Base-by-base conservation (phyloP, 2,888 invertebrate genomes). In the Xanthostigma xanthostigma region DNA sequence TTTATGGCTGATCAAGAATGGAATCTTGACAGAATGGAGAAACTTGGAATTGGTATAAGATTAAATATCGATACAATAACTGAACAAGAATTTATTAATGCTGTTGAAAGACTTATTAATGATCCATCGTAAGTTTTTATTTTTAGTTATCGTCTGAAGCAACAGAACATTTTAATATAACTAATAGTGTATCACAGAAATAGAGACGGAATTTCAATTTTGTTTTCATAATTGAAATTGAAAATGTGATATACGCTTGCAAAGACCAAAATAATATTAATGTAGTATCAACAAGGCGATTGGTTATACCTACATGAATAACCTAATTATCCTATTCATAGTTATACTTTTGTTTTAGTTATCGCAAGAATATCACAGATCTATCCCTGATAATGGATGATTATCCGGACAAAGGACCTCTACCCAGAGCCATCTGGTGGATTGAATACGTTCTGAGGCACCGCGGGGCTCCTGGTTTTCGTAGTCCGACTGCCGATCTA, bases 61-160 rank as follows among this genome's bases (percentile, higher is more conserved):
- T 44, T 70, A 0, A 60, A 66, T 12, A 56, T 64, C 11, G 57
- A 62, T 27, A 34, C 45, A 33, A 40, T 43, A 13, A 40, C 38
- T 43, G 33, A 10, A 9, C n/a, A 36, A 43, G 33, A 34, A 5
- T n/a, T 39, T 11, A 46, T 46, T 6, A 12, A 34, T 14, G 41
- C 27, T 27, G 6, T 27, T 27, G 27, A 27, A 27, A 3, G 27
- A 27, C 27, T 27, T 27, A 27, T 27, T 6, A 27, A 27, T 6
- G 27, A 27, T 6, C 27, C 27, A 27, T 27, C 3, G 27, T 27
- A 27, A 27, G 27, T 27, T 6, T 5, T 27, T 17, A 17, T 17
- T 17, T n/a, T n/a, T n/a, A n/a, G n/a, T n/a, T n/a, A n/a, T n/a
- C n/a, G n/a, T n/a, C n/a, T n/a, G n/a, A n/a, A n/a, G n/a, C n/a